Percentiles rank a stretch among this genome's conserved stretches.
These are phyloP conservation scores for Muscicapa striata DNA, from an alignment of 2,797 vertebrate species.

Conservation along the genomic window DNA sequence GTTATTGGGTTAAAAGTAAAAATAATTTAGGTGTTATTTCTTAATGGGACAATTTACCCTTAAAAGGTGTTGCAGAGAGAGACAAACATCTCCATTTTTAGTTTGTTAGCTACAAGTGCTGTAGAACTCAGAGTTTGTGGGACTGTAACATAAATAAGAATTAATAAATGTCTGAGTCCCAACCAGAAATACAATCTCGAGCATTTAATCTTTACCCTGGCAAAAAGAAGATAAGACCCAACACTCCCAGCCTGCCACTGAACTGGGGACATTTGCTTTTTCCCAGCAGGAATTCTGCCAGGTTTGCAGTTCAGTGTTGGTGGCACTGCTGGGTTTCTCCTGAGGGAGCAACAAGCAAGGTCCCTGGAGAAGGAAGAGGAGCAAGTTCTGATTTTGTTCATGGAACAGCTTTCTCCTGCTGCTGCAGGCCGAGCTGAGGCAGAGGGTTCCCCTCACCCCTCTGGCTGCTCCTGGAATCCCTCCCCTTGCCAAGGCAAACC, in stretches of 20 bases:
- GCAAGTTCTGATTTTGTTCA: background rate
- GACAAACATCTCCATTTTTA: too few relatives aligned
- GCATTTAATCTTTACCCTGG: too few relatives aligned
- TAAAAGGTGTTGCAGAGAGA: too few relatives aligned
- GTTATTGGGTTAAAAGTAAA: too few relatives aligned
- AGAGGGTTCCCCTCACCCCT: background rate
- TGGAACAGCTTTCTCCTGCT: background rate
- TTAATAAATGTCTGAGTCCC: too few relatives aligned
- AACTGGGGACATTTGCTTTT: fast-evolving
- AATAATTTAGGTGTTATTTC: too few relatives aligned
- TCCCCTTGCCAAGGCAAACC: background rate
- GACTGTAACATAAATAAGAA: too few relatives aligned
- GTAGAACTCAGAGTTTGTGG: too few relatives aligned
- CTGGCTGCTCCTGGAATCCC: background rate
- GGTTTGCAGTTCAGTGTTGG: fast-evolving
- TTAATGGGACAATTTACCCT: too few relatives aligned
- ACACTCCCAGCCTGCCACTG: fast-evolving
- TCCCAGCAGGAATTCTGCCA: background rate
- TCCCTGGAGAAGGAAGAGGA: background rate
- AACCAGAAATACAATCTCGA: too few relatives aligned
- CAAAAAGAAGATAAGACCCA: too few relatives aligned
- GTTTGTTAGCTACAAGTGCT: too few relatives aligned
- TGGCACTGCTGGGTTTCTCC: background rate
- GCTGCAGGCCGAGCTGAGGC: background rate
- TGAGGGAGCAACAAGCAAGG: fast-evolving